Evolutionary conservation across 2,113 vertebrate genomes (phyloP).

Genomic region (Xenopus tropicalis): DNA sequence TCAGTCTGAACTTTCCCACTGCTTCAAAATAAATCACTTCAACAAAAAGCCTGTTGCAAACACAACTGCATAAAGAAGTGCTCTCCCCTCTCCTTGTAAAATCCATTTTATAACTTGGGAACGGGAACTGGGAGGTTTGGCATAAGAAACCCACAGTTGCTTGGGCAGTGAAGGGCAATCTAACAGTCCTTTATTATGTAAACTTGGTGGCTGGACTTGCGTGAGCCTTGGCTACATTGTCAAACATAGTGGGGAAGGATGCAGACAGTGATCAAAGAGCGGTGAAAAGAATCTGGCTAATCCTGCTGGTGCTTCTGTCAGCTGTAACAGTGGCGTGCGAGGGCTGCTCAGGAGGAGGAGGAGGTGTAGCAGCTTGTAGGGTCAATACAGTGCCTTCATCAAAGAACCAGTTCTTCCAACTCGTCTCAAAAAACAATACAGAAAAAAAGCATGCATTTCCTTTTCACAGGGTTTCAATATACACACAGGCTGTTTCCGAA

Average conservation of each 20-base stretch:
- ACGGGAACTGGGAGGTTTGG: not conserved
- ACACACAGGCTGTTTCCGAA: too few species aligned
- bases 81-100: not conserved
- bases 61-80: not conserved
- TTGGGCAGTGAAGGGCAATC: conserved; percentile 29
- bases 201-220: not conserved
- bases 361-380: conserved; percentile 47
- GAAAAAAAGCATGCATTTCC: conserved; percentile 6
- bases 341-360: conserved; percentile 57
- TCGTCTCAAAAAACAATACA: not conserved
- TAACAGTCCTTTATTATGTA: not conserved
- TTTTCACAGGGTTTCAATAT: too few species aligned
- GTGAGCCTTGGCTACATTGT: conserved; percentile 40
- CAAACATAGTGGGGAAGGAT: conserved; percentile 46
- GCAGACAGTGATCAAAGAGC: conserved; percentile 62
- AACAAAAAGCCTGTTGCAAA: conserved; percentile 4
- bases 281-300: conserved; percentile 53
- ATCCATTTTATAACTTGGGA: not conserved
- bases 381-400: conserved; percentile 52
- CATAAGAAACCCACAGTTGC: not conserved
- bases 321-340: conserved; percentile 50
- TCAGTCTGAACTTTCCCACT: not conserved
- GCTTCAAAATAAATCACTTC: not conserved
- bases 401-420: conserved; percentile 32
- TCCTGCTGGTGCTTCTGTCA: conserved; percentile 62